Evolutionary conservation across 2,888 invertebrate species (phyloP).

Genomic region (Strigamia maritima): DNA sequence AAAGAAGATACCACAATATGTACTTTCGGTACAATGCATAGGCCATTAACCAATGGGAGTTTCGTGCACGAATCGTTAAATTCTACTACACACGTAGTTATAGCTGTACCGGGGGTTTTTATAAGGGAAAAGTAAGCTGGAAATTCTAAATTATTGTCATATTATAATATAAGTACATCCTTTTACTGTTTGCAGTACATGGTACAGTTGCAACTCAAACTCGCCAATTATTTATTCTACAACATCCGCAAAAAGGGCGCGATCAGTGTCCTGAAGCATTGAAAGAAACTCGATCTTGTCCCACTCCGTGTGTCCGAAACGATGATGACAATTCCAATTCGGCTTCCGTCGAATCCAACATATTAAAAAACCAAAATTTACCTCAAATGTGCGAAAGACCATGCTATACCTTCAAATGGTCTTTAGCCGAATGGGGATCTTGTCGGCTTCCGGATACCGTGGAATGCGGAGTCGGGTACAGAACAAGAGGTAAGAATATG

Average conservation of each 20-base stretch:
- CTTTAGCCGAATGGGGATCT: slow-evolving; percentile 54
- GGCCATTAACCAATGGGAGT: too few relatives aligned
- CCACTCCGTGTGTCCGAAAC: slow-evolving; percentile 36
- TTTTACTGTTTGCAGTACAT: slow-evolving; percentile 3
- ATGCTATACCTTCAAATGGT: slow-evolving; percentile 40
- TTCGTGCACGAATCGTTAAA: too few relatives aligned
- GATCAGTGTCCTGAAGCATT: slow-evolving; percentile 39
- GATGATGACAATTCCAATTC: not conserved
- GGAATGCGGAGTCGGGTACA: slow-evolving; percentile 57
- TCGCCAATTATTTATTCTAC: slow-evolving; percentile 36
- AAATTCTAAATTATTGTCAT: too few relatives aligned
- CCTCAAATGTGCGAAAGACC: slow-evolving; percentile 36
- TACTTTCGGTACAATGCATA: too few relatives aligned
- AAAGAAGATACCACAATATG: too few relatives aligned
- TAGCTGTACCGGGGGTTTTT: too few relatives aligned
- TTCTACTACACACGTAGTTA: too few relatives aligned
- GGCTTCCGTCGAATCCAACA: not conserved
- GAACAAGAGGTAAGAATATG: slow-evolving; percentile 58
- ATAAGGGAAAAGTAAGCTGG: too few relatives aligned
- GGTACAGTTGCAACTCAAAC: not conserved
- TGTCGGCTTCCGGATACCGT: slow-evolving; percentile 57
- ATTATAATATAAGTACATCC: too few relatives aligned
- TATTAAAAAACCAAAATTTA: not conserved
- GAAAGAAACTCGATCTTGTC: slow-evolving; percentile 40
- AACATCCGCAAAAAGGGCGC: slow-evolving; percentile 40